Base-by-base conservation (phyloP, 2,888 invertebrate species). In the Tipula unca region DNA sequence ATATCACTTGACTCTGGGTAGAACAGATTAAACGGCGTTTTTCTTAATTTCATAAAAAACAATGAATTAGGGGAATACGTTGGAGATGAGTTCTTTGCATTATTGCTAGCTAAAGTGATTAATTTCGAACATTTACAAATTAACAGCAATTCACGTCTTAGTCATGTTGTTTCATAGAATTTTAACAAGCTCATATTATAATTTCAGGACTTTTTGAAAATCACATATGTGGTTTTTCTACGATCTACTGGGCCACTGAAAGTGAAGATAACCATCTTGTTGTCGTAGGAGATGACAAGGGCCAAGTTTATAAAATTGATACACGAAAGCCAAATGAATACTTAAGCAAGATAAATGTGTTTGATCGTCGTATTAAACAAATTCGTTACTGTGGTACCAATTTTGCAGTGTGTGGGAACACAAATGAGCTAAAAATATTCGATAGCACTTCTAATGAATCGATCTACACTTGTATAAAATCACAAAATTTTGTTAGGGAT, bases 201-300 rank as follows among this genome's bases (percentile, higher is more conserved):
- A 32, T 85, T 86, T 25, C 29, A 88, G 88, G 87, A 4, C 42
- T 88, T 6, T 88, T 85, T 85, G 87, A 87, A n/a, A 87, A 88
- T 82, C 87, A 88, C 86, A 82, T 85, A 42, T 86, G 87, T 13
- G 86, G 88, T 13, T 88, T 88, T 85, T 88, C 87, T 85, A 86
- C 86, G n/a, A 86, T 88, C 1, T 86, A 87, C 25, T 89, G 88
- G 88, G 54, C 85, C 13, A 54, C 86, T 6, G 83, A 10, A 8
- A 35, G 85, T 0, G 87, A 88, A 32, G 87, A 87, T 36, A 69
- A 85, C 1, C 82, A 84, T 25, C 17, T 85, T 4, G 69, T 89
- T 29, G 87, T 87, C 85, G 29, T 88, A 14, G 89, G 88, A 0
- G 89, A 89, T 87, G 88, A 88, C 83, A 86, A 87, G 29, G 89